A percentile compares a stretch with the other conserved stretches of the same genome.
Evolutionary conservation across 2,797 vertebrate genomes (phyloP).

Genomic region (Delichon dasypus): DNA sequence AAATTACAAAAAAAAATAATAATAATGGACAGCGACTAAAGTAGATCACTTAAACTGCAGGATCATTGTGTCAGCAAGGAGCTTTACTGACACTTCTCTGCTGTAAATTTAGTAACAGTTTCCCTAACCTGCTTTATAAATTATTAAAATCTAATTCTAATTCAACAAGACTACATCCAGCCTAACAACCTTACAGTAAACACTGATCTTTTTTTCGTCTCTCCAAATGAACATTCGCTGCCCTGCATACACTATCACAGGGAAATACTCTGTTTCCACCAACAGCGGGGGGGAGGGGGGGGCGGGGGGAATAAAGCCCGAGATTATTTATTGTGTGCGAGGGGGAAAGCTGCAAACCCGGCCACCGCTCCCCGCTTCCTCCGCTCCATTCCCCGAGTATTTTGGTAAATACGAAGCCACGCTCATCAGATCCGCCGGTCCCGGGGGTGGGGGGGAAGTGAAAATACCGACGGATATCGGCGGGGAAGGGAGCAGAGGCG

Average conservation of each 20-base stretch:
- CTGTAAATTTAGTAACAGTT: constrained; percentile 72
- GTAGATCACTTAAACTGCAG: constrained; percentile 64
- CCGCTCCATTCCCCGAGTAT: neutral
- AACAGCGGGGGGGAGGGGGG: neutral
- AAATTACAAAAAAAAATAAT: neutral
- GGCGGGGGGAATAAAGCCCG: neutral
- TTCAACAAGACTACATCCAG: constrained; percentile 54
- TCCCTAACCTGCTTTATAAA: constrained; percentile 65
- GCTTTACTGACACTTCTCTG: constrained; percentile 56
- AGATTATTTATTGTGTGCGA: constrained; percentile 43
- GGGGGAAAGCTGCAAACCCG: constrained; percentile 1
- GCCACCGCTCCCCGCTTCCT: neutral
- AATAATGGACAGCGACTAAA: constrained; percentile 35
- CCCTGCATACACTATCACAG: neutral
- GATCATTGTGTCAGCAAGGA: constrained; percentile 65
- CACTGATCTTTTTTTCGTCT: constrained; percentile 19
- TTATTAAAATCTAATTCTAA: constrained; percentile 71
- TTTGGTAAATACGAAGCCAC: constrained; percentile 9
- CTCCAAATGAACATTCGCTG: neutral
- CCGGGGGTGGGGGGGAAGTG: neutral
- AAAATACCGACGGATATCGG: constrained; percentile 42
- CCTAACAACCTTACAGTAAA: constrained; percentile 58
- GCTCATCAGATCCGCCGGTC: neutral
- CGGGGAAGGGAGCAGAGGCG: neutral
- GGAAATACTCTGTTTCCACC: neutral